Conservation (phyloP, 2,888 invertebrate genomes). For the Rhimphoctona megacephalus region DNA sequence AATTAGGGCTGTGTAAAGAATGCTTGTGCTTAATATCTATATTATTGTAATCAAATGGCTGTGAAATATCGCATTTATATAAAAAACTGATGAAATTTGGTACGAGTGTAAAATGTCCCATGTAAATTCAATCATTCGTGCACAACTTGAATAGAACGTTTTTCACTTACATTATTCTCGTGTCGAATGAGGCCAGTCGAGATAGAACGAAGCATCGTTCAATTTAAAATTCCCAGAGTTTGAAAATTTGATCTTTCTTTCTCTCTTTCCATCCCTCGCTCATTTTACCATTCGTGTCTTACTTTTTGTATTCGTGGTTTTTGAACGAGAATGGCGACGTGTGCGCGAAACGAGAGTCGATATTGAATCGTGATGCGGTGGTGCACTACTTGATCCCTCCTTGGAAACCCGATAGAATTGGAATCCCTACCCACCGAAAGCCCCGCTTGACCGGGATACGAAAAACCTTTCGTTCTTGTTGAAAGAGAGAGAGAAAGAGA, state of each 20-base stretch:
- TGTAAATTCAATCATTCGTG: conserved; percentile 20
- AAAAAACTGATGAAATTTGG: neutral
- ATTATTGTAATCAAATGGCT: neutral
- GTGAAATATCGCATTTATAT: neutral
- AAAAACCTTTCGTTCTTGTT: conserved; percentile 78
- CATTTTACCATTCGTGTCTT: conserved; percentile 41
- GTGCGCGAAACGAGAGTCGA: conserved; percentile 60
- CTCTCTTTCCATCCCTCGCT: conserved; percentile 28
- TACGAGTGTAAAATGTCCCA: neutral
- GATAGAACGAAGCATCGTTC: conserved; percentile 45
- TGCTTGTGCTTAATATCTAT: neutral
- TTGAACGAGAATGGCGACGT: conserved; percentile 50
- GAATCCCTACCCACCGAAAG: conserved; percentile 76
- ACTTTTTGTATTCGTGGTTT: conserved; percentile 36
- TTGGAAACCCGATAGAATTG: conserved; percentile 72
- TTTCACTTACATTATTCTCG: conserved; percentile 36
- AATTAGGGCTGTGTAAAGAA: neutral
- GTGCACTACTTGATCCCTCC: conserved; percentile 75
- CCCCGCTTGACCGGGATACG: conserved; percentile 81
- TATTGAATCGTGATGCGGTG: conserved; percentile 65
- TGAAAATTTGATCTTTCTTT: conserved; percentile 38
- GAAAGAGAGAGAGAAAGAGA: conserved; percentile 44
- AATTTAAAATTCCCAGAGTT: conserved; percentile 42
- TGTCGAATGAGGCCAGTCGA: conserved; percentile 36
- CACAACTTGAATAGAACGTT: conserved; percentile 13